Base-by-base conservation (phyloP, 2,888 invertebrate genomes). In the Ramazzottius varieornatus region DNA sequence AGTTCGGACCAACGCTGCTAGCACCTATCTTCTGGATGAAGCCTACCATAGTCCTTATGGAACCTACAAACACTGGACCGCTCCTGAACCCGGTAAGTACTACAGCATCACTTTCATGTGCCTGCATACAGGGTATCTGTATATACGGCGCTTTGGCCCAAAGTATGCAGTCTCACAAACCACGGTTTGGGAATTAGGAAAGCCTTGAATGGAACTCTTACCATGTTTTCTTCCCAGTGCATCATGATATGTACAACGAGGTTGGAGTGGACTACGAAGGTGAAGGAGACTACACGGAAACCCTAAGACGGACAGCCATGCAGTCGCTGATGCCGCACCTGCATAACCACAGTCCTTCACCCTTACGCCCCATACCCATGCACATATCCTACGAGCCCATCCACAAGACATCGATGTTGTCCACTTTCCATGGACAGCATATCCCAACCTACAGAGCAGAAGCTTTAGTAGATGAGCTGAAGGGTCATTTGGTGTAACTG, bases 41-140 rank as follows among this genome's bases (percentile, higher is more conserved):
- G n/a, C 54, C 20, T 54, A 54, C 54, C 54, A 54, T 29, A 54
- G 54, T 54, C 54, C 54, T 16, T 54, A 54, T 29, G 54, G 54
- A 4, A 54, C 54, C 20, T 54, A 54, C 54, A 54, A 54, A 24
- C 54, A 54, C 54, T 54, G 54, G 54, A 54, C 54, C 8, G 54
- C 54, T 54, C 54, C 54, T 54, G 54, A 54, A 24, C 54, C 54
- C 8, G 29, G 54, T 54, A 54, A 4, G 54, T 54, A 29, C 24
- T 54, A 8, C 40, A 40, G 20, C 40, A 13, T 40, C 40, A 40
- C 40, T 40, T 40, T 40, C 20, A 20, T 40, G 8, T 40, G 40
- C 40, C 40, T 40, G 40, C 20, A 13, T 40, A 40, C n/a, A n/a
- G n/a, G n/a, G n/a, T n/a, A n/a, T n/a, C n/a, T n/a, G n/a, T n/a